Percentiles rank a stretch among this genome's conserved stretches.
These are phyloP conservation scores for Scrobipalpa atriplicella DNA, from an alignment of 2,888 invertebrate genomes.

Conservation along the genomic window DNA sequence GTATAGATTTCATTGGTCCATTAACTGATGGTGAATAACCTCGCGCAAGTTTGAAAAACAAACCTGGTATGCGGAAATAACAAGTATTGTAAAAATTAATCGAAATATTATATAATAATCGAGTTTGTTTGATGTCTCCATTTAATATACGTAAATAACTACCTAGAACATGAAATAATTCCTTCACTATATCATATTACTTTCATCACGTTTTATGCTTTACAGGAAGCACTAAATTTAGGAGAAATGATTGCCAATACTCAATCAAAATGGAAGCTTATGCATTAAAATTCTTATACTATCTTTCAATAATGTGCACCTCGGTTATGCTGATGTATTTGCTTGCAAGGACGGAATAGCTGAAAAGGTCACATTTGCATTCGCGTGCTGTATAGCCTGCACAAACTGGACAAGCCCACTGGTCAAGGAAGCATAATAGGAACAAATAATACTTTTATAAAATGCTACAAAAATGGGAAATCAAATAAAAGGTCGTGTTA, in stretches of 20 bases:
- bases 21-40: slow-evolving; percentile 40
- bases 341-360: slow-evolving; percentile 5
- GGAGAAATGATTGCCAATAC: background rate
- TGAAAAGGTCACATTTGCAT: slow-evolving; percentile 15
- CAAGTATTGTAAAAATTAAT: no score
- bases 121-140: no score
- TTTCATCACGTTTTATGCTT: background rate
- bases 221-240: background rate
- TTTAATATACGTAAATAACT: no score
- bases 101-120: no score
- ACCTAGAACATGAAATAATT: no score
- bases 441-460: slow-evolving; percentile 9
- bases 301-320: background rate
- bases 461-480: background rate
- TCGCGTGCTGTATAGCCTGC: background rate
- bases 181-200: no score
- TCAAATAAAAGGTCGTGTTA: background rate
- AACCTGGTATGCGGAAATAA: no score
- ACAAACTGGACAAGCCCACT: slow-evolving; percentile 12
- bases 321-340: slow-evolving; percentile 14
- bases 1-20: slow-evolving; percentile 34
- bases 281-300: background rate
- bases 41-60: slow-evolving; percentile 22
- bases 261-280: background rate
- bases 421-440: slow-evolving; percentile 6